A percentile compares a stretch with the other conserved stretches of the same genome.
These are phyloP conservation scores for Coptotermes formosanus DNA, from an alignment of 1,140 invertebrate species.

Conservation along the genomic window DNA sequence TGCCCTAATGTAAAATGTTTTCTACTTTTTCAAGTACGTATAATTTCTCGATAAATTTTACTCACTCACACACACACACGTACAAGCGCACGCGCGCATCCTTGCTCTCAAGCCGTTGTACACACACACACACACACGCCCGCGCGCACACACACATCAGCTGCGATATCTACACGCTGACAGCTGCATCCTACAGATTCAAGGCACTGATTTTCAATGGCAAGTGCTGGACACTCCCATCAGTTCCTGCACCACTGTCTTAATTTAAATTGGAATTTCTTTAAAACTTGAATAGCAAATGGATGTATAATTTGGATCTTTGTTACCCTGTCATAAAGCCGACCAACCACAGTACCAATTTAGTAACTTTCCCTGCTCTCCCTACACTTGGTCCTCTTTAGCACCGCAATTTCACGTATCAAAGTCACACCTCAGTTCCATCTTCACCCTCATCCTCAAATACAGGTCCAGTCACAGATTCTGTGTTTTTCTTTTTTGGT, in stretches of 20 bases:
- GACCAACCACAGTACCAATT: too few relatives aligned
- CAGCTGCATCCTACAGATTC: background rate
- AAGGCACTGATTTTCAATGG: background rate
- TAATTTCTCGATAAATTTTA: background rate
- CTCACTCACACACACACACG: background rate
- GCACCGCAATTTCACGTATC: slow-evolving; percentile 36
- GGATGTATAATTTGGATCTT: too few relatives aligned
- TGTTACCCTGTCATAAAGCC: slow-evolving; percentile 33
- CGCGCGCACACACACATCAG: too few relatives aligned
- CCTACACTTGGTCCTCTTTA: too few relatives aligned
- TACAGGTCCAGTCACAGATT: slow-evolving; percentile 55
- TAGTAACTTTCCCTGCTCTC: too few relatives aligned
- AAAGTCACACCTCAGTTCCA: slow-evolving; percentile 72
- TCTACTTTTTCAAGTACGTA: background rate
- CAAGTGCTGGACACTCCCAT: background rate
- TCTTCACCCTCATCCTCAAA: slow-evolving; percentile 85
- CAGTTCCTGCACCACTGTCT: background rate
- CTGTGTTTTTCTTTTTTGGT: slow-evolving; percentile 68
- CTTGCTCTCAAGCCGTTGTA: too few relatives aligned
- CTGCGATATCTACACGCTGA: background rate
- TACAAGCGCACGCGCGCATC: too few relatives aligned
- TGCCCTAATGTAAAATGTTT: background rate
- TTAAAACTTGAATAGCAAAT: background rate
- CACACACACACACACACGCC: background rate
- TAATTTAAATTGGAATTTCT: too few relatives aligned